Evolutionary conservation across 2,113 vertebrate genomes (phyloP).

Genomic region (Corvus cornix): DNA sequence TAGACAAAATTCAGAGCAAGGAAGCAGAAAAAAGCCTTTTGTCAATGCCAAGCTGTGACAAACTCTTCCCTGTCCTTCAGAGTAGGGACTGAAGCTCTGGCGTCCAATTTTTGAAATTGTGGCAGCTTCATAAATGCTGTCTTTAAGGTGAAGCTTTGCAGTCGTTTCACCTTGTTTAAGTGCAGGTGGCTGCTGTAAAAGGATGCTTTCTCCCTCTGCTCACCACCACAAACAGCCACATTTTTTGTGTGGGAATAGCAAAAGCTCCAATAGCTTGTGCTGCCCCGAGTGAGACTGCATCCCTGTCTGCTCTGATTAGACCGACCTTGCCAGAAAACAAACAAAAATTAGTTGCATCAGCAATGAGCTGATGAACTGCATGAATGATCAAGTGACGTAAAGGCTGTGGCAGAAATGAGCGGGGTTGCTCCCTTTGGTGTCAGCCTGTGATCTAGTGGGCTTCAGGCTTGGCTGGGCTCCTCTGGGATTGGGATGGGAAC

Average conservation of each 20-base stretch:
- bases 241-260: neutral
- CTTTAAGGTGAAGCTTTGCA: neutral
- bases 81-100: neutral
- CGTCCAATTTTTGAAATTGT: neutral
- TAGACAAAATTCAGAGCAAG: neutral
- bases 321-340: conserved; percentile 33
- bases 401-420: neutral
- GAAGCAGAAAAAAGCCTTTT: neutral
- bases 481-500: neutral
- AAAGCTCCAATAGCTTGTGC: neutral
- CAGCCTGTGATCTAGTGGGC: neutral
- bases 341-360: conserved; percentile 5
- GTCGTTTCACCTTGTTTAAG: neutral
- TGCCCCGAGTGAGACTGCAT: neutral
- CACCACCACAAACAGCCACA: neutral
- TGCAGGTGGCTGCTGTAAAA: neutral
- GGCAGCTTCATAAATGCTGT: neutral
- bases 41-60: neutral
- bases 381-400: neutral
- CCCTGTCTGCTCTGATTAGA: neutral
- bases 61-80: neutral
- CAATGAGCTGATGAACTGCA: neutral
- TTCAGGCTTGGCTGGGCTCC: neutral
- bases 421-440: neutral
- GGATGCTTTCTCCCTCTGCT: neutral